Conservation (phyloP, 2,113 vertebrate species). For the Dunckerocampus dactyliophorus region DNA sequence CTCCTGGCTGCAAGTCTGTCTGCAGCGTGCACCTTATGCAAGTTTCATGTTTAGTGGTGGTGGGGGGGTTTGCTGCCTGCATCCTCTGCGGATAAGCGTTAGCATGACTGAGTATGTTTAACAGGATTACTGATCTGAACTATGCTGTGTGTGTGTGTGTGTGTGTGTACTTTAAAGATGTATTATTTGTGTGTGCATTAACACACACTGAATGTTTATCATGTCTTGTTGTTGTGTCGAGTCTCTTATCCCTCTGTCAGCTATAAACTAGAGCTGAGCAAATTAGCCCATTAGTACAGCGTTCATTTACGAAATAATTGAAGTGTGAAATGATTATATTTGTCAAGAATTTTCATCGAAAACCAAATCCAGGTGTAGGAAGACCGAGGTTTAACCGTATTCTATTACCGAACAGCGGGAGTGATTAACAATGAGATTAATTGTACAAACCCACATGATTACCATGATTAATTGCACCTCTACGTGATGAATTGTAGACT, state of each 20-base stretch:
- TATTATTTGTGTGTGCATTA: neutral
- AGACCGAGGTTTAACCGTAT: no score
- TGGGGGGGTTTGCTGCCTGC: constrained; percentile 18
- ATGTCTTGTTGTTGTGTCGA: no score
- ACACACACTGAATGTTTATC: neutral
- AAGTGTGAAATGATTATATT: no score
- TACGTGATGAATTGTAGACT: no score
- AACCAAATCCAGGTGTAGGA: no score
- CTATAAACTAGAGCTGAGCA: neutral
- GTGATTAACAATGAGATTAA: no score
- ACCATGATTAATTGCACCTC: no score
- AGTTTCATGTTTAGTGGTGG: neutral
- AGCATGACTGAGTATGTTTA: constrained; percentile 54
- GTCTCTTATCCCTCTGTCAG: neutral
- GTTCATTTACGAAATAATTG: no score
- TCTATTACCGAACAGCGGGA: no score
- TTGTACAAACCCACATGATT: no score
- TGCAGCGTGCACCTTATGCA: neutral
- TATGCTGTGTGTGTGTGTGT: constrained; percentile 23
- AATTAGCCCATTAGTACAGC: no score
- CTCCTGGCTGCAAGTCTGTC: neutral
- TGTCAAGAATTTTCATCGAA: no score
- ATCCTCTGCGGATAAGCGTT: constrained; percentile 54
- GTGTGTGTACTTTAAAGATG: constrained; percentile 21
- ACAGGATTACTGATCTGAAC: constrained; percentile 68